These are phyloP conservation scores for Aspidoscelis tigris DNA, from an alignment of 2,113 vertebrate species.

Conservation along the genomic window DNA sequence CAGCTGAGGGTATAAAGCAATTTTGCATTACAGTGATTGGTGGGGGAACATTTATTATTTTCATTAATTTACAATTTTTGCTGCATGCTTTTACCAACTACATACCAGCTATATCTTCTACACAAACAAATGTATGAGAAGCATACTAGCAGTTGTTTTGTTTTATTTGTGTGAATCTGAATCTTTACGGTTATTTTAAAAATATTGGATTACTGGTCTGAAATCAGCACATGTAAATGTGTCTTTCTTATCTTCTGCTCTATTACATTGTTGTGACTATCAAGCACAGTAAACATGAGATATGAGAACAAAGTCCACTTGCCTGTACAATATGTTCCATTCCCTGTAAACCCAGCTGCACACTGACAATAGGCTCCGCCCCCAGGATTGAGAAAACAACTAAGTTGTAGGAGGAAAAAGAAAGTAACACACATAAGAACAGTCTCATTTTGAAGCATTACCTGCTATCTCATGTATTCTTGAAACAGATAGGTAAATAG, in stretches of 20 bases:
- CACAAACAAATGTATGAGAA: neutral
- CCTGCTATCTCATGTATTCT: neutral
- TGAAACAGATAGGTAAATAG: neutral
- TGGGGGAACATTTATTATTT: too few relatives aligned
- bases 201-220: constrained; percentile 20
- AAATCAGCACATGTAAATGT: neutral
- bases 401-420: constrained; percentile 51
- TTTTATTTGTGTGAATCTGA: neutral
- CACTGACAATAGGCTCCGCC: constrained; percentile 82
- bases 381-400: constrained; percentile 73
- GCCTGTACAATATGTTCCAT: constrained; percentile 88
- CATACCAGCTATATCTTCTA: neutral
- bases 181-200: constrained; percentile 29
- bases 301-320: constrained; percentile 50
- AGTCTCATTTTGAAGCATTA: neutral
- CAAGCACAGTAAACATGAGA: neutral
- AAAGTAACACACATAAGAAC: fast-evolving
- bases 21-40: too few relatives aligned
- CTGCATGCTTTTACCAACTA: neutral
- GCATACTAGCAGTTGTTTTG: fast-evolving
- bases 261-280: neutral
- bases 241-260: constrained; percentile 4
- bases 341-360: constrained; percentile 88
- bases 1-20: too few relatives aligned
- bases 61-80: too few relatives aligned